Evolutionary conservation across 2,888 invertebrate species (phyloP).

Genomic region (Plagodis dolabraria): DNA sequence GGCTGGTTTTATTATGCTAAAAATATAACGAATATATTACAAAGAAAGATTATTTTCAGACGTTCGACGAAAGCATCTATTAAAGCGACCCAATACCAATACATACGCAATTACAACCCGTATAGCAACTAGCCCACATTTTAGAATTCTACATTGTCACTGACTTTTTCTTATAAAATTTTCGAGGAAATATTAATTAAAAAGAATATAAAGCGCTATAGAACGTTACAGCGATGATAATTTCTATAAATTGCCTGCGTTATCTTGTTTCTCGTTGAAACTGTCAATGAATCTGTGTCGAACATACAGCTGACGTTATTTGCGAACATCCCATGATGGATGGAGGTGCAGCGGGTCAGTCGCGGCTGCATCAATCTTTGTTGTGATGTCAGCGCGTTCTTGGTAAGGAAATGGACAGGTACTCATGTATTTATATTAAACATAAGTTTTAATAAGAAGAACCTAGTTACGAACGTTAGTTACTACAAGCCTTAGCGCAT

Average conservation of each 20-base stretch:
- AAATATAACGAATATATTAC: not conserved
- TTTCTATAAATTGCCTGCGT: no score
- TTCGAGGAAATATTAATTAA: no score
- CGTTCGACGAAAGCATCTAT: no score
- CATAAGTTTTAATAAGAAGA: not conserved
- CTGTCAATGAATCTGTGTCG: constrained; percentile 6
- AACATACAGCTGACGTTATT: constrained; percentile 22
- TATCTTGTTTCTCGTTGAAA: no score
- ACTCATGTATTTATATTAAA: not conserved
- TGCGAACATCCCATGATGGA: constrained; percentile 18
- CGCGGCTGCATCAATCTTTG: constrained; percentile 24
- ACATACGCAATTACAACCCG: no score
- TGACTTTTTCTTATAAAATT: no score
- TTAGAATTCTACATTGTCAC: no score
- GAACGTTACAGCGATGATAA: no score
- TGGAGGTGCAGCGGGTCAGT: constrained; percentile 25
- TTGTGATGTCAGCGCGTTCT: constrained; percentile 13
- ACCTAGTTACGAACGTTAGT: not conserved
- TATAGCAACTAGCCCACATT: no score
- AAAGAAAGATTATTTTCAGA: not conserved
- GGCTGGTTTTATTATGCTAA: not conserved
- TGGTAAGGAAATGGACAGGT: constrained; percentile 4
- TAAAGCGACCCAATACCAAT: no score
- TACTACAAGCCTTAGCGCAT: no score
- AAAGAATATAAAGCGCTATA: no score